Percentiles rank a stretch among this genome's conserved stretches.
These are phyloP conservation scores for Apeltes quadracus DNA, from an alignment of 2,113 vertebrate genomes.

Conservation along the genomic window DNA sequence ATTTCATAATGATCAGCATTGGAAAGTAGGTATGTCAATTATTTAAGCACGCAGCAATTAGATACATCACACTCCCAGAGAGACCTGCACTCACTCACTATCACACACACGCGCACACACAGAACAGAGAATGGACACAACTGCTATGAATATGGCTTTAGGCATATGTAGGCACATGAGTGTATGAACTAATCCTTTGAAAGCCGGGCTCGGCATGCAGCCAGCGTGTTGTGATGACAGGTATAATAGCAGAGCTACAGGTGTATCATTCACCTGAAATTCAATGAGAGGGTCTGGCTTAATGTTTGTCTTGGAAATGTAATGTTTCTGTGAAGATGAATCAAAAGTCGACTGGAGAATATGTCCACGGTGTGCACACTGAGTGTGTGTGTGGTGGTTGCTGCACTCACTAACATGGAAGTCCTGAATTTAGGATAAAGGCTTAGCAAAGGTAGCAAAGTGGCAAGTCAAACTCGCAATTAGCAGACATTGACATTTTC, in stretches of 20 bases:
- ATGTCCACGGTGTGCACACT: background rate
- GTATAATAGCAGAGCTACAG: slow-evolving; percentile 32
- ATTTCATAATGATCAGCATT: slow-evolving; percentile 70
- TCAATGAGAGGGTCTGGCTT: slow-evolving; percentile 24
- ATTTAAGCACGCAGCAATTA: slow-evolving; percentile 75
- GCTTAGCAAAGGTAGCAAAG: background rate
- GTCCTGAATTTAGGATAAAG: background rate
- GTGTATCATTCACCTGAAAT: slow-evolving; percentile 10
- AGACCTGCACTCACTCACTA: slow-evolving; percentile 30
- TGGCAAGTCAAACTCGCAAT: background rate
- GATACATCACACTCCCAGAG: slow-evolving; percentile 62
- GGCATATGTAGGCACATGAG: background rate
- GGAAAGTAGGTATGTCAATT: slow-evolving; percentile 66
- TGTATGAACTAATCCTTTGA: slow-evolving; percentile 9
- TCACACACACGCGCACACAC: slow-evolving; percentile 21
- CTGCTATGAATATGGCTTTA: background rate
- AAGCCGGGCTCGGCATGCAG: background rate
- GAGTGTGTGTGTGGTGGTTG: background rate
- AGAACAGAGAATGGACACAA: slow-evolving; percentile 13
- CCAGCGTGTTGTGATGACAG: background rate
- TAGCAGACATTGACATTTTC: background rate
- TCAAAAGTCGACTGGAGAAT: slow-evolving; percentile 6
- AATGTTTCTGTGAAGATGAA: slow-evolving; percentile 34
- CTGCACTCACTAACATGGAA: background rate
- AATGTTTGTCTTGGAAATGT: slow-evolving; percentile 36